Evolutionary conservation across 2,113 vertebrate genomes (phyloP), one percentile per base, ranked within the genome.

Genomic region (Himantopus leucocephalus): DNA sequence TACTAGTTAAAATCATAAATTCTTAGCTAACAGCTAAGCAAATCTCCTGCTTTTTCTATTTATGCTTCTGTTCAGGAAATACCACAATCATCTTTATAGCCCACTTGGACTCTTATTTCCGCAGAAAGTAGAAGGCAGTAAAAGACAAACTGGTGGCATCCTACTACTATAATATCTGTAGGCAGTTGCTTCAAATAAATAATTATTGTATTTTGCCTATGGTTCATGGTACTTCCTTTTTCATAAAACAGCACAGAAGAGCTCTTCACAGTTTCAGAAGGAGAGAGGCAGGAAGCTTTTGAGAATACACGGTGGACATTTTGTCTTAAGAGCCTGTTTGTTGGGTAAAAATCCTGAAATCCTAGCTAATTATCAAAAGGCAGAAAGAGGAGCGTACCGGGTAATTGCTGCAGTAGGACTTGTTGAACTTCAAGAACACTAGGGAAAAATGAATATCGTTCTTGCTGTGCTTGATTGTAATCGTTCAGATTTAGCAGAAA

Each of bases 301-400:
- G 4, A 68, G 75, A 82, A 71, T 75, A 73, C 12, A 41, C 1
- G 6, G 16, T 53, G 34, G 37, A 53, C 14, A 34, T 88, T 53
- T 53, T 88, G 32, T 27, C 41, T n/a, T 71, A 88, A 50, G 30
- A 79, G 5, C 10, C 55, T 91, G 23, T 71, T 75, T 85, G 21
- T 75, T 81, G 56, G 56, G 9, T 53, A 73, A 94, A 95, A 94
- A 72, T 85, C 75, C n/a, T 96, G 83, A 67, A 88, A 91, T 52
- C 14, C 4, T 63, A 92, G 13, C 22, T 84, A 27, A 81, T 92
- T 96, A 68, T 58, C 23, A 68, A 66, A 87, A 87, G 20, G 13
- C 60, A 78, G 32, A 72, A 48, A 83, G 34, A 67, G 9, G 12
- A 76, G 7, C 17, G 35, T 58, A 34, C 8, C 7, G 39, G 14